Base-by-base conservation (phyloP, 2,888 invertebrate species). In the Eretmocerus hayati region DNA sequence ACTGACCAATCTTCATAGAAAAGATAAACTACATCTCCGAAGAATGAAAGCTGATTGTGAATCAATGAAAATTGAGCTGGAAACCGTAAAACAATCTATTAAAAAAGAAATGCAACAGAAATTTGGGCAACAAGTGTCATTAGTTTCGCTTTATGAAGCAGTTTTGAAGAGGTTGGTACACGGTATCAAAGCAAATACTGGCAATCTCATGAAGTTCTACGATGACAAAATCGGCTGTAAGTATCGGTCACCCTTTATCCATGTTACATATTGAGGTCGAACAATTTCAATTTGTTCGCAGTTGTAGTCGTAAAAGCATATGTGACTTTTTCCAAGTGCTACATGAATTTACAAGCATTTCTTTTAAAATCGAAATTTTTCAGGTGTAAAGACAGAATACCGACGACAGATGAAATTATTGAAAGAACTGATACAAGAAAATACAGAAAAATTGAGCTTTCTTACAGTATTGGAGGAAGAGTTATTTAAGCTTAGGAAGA, bases 21-120 rank as follows among this genome's bases (percentile, higher is more conserved):
- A 81, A 35, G 84, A 84, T 62, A 78, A 81, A 52, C 76, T 77
- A 1, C 86, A 87, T 63, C 64, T 86, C 48, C 77, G 79, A 43
- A 79, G 85, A 53, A 84, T 87, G 81, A 80, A 80, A 64, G 73
- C 81, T 1, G 87, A 87, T 63, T 74, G 84, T 13, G 77, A 77
- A 38, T 77, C 78, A 40, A 87, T 87, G 86, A 74, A 78, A 8
- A 68, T 69, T 1, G 74, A 77, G 46, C 81, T 84, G 1, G 71
- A 72, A 3, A 72, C 73, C 8, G 62, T 87, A 4, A 78, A 82
- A 46, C 75, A 75, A 2, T 74, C 72, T 62, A 76, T 79, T 21
- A 65, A 67, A 13, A 66, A 74, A 26, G 71, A 72, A 36, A 78
- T 80, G 75, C 69, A 71, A 36, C 71, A 74, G 33, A 81, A 80